phyloP scores from a whole-genome alignment of 2,888 invertebrate species.

The Microctonus brassicae region DNA sequence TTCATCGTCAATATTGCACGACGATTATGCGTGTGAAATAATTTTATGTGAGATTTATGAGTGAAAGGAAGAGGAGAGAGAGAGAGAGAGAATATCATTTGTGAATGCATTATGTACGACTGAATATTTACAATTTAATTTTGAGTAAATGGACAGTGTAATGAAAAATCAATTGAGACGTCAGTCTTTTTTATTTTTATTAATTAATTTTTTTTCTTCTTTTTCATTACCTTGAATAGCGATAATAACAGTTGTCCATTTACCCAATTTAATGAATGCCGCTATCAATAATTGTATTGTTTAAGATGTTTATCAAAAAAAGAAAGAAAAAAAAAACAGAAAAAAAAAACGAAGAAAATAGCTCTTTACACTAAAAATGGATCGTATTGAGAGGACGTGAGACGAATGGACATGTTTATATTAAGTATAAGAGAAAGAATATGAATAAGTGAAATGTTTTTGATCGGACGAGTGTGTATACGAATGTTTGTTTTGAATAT shows the following conservation, averaged over 20 bases:
- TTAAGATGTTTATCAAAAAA: constrained; percentile 2
- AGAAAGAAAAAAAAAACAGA: constrained; percentile 13
- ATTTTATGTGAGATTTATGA: constrained; percentile 23
- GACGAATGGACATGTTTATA: constrained; percentile 23
- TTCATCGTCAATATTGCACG: constrained; percentile 5
- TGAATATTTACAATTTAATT: constrained; percentile 20
- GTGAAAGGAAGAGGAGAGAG: constrained; percentile 4
- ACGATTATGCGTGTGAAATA: constrained; percentile 28
- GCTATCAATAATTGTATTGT: constrained; percentile 19
- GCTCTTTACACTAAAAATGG: not conserved
- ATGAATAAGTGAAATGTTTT: constrained; percentile 20
- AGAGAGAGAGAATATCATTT: constrained; percentile 8
- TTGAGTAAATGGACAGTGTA: constrained; percentile 6
- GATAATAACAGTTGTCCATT: constrained; percentile 10
- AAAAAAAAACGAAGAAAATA: not conserved
- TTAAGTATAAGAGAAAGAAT: constrained; percentile 21
- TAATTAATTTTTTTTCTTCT: constrained; percentile 15
- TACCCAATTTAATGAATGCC: not conserved
- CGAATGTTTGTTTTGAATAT: constrained; percentile 38
- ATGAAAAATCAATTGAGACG: not conserved
- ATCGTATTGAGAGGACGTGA: constrained; percentile 18
- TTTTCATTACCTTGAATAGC: constrained; percentile 14
- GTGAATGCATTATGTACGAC: constrained; percentile 31
- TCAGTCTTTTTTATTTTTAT: constrained; percentile 15
- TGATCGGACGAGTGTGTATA: constrained; percentile 32